Percentiles rank a stretch among this genome's conserved stretches.
These are phyloP conservation scores for Oscheius sp. DNA, from an alignment of 2,888 invertebrate species.

Conservation along the genomic window DNA sequence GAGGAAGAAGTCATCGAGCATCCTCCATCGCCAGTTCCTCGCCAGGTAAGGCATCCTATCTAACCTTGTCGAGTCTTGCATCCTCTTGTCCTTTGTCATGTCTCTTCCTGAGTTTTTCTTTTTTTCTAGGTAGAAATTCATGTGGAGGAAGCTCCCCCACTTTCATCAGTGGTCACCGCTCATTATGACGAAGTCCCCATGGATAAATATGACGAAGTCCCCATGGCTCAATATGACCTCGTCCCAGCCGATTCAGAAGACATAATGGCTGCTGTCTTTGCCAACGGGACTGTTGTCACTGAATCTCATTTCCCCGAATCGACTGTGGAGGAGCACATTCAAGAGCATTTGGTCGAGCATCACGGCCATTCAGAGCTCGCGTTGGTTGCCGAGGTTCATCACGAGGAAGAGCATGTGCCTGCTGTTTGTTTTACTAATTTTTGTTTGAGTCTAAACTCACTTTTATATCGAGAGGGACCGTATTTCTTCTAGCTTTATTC, in stretches of 20 bases:
- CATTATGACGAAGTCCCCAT: slow-evolving; percentile 8
- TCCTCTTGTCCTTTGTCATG: not conserved
- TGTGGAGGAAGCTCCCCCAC: slow-evolving; percentile 11
- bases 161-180: not conserved
- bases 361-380: not conserved
- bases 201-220: too few species aligned
- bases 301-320: too few species aligned
- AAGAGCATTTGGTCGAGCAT: slow-evolving; percentile 20
- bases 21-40: slow-evolving; percentile 15
- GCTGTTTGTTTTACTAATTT: slow-evolving; percentile 15
- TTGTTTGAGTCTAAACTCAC: slow-evolving; percentile 7
- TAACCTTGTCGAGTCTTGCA: not conserved
- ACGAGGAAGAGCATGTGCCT: slow-evolving; percentile 4
- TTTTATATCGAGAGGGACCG: not conserved
- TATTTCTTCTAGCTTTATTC: not conserved
- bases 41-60: not conserved
- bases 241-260: slow-evolving; percentile 27
- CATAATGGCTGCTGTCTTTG: slow-evolving; percentile 33
- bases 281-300: not conserved
- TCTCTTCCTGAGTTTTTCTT: not conserved
- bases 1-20: slow-evolving; percentile 31
- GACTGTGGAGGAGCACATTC: slow-evolving; percentile 33
- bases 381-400: not conserved
- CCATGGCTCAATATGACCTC: slow-evolving; percentile 23
- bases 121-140: not conserved